Percentiles rank a stretch among this genome's conserved stretches.
These are phyloP conservation scores for Sisyra terminalis DNA, from an alignment of 2,888 invertebrate genomes.

Conservation along the genomic window DNA sequence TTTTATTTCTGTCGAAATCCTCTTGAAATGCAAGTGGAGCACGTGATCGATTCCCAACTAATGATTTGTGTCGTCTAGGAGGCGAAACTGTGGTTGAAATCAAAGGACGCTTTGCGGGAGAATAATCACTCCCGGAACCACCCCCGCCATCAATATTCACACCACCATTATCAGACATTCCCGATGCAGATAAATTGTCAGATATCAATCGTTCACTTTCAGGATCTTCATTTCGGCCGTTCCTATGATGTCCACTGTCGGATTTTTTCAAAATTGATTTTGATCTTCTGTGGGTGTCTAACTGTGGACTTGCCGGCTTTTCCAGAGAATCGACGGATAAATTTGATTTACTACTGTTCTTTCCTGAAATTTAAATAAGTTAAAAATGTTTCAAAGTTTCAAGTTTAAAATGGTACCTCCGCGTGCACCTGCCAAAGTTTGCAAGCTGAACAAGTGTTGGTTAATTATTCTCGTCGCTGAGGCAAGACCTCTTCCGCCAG, in stretches of 20 bases:
- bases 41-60: conserved; percentile 17
- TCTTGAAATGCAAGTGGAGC: conserved; percentile 3
- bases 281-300: conserved; percentile 47
- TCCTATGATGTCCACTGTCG: conserved; percentile 32
- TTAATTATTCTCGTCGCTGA: conserved; percentile 56
- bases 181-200: conserved; percentile 40
- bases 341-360: conserved; percentile 44
- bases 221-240: conserved; percentile 35
- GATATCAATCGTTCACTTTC: conserved; percentile 61
- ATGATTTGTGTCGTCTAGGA: conserved; percentile 11
- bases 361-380: conserved; percentile 21
- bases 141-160: conserved; percentile 14
- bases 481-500: conserved; percentile 42
- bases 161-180: conserved; percentile 34
- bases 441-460: conserved; percentile 53
- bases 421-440: conserved; percentile 32
- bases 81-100: conserved; percentile 22
- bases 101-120: conserved; percentile 16
- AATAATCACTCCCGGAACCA: conserved; percentile 24
- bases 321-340: conserved; percentile 54
- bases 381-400: too few relatives aligned
- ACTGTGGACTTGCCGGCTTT: conserved; percentile 39
- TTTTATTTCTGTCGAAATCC: conserved; percentile 3
- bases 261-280: conserved; percentile 67
- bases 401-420: conserved; percentile 19